phyloP scores from a whole-genome alignment of 2,113 vertebrate species.

The Enhydra lutris region DNA sequence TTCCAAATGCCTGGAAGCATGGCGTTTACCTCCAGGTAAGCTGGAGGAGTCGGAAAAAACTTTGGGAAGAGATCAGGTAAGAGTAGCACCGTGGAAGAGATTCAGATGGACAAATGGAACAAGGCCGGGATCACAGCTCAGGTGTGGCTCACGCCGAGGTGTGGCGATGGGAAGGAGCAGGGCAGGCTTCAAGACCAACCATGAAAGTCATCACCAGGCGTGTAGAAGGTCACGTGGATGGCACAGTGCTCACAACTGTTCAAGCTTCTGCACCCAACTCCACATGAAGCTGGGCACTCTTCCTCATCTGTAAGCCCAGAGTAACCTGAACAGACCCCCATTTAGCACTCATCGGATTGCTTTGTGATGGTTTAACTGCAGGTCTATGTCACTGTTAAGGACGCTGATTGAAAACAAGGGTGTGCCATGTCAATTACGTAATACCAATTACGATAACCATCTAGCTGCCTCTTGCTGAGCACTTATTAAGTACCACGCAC shows the following conservation, averaged over 20 bases:
- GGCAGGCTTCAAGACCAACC: neutral
- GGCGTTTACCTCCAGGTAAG: neutral
- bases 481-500: neutral
- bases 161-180: rapidly evolving
- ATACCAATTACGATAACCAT: neutral
- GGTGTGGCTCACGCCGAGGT: neutral
- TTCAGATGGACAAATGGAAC: neutral
- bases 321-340: neutral
- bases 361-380: neutral
- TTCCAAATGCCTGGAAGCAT: neutral
- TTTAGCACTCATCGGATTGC: neutral
- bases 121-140: too few species aligned
- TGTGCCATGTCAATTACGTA: neutral
- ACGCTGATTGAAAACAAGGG: neutral
- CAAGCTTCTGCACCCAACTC: neutral
- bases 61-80: neutral
- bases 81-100: neutral
- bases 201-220: neutral
- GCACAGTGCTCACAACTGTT: neutral
- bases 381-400: neutral
- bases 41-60: neutral
- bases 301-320: neutral
- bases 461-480: neutral
- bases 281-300: neutral
- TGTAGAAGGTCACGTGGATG: neutral